These are phyloP conservation scores for Tinea pellionella DNA, from an alignment of 2,888 invertebrate species.

Conservation along the genomic window DNA sequence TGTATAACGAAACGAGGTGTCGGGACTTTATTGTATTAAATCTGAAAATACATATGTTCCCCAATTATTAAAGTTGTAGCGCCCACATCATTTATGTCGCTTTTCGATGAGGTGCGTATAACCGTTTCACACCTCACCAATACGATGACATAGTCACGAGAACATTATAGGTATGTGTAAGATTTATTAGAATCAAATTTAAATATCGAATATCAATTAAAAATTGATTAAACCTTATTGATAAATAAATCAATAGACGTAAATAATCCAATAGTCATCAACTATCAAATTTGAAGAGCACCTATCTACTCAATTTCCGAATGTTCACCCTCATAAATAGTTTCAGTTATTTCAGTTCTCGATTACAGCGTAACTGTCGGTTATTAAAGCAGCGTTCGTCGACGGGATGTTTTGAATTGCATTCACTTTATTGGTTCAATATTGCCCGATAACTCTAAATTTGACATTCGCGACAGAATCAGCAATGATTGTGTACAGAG, in stretches of 20 bases:
- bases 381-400: conserved; percentile 10
- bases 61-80: conserved; percentile 50
- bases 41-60: conserved; percentile 60
- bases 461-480: conserved; percentile 21
- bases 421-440: conserved; percentile 55
- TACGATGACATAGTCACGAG: conserved; percentile 19
- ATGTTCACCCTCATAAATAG: conserved; percentile 11
- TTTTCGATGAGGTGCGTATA: conserved; percentile 46
- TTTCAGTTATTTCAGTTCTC: conserved; percentile 35
- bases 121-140: conserved; percentile 47
- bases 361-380: conserved; percentile 61
- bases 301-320: not conserved
- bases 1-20: not conserved
- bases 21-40: not conserved
- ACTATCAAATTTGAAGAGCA: not conserved
- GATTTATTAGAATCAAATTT: no score
- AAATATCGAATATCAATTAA: no score
- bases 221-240: no score
- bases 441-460: conserved; percentile 60
- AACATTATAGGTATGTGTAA: conserved; percentile 18
- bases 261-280: no score
- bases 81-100: conserved; percentile 31
- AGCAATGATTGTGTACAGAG: conserved; percentile 1
- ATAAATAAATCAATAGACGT: no score
- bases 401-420: conserved; percentile 67